These are phyloP conservation scores for Trissonchulus latispiculum DNA, from an alignment of 2,888 invertebrate species.

Conservation along the genomic window DNA sequence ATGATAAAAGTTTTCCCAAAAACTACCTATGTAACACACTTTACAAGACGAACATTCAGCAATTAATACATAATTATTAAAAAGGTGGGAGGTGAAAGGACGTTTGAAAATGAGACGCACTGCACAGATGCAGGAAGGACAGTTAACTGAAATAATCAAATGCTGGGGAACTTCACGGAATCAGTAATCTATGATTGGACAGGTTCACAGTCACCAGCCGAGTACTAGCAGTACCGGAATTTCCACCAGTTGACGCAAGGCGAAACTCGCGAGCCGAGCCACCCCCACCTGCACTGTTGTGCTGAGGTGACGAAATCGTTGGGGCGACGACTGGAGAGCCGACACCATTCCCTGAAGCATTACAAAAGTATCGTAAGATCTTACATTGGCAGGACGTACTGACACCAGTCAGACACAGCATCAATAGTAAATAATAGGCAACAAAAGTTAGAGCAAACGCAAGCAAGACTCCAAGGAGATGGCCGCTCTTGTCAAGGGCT, in stretches of 20 bases:
- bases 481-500: no score
- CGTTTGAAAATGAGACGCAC: neutral
- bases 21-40: no score
- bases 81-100: neutral
- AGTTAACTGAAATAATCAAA: neutral
- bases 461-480: no score
- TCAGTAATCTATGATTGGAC: neutral
- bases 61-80: neutral
- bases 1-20: no score
- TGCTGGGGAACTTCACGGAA: neutral
- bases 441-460: neutral
- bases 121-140: no score
- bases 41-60: no score
- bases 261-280: neutral
- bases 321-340: slow-evolving; percentile 2
- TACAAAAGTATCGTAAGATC: no score
- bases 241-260: no score
- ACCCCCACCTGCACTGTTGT: neutral
- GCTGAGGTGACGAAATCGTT: neutral
- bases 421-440: no score
- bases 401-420: no score
- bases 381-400: no score
- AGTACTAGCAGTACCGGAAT: no score
- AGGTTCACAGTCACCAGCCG: neutral
- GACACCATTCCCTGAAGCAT: neutral